Conservation (phyloP, 2,113 vertebrate species). For the Hypocryptadius cinnamomeus region DNA sequence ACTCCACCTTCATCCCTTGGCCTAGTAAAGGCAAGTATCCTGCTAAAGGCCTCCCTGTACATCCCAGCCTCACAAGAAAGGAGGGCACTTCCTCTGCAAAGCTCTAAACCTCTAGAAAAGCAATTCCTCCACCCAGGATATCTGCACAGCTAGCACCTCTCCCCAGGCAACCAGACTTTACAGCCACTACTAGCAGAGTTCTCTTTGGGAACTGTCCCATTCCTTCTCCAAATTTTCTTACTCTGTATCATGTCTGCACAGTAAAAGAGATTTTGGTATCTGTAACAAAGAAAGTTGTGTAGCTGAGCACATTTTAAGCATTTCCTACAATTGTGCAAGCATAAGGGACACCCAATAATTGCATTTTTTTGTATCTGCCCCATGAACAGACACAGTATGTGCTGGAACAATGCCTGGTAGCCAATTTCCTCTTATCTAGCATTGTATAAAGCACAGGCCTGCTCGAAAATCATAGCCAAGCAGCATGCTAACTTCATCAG, state of each 20-base stretch:
- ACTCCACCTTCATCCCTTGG: background rate
- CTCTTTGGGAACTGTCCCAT: background rate
- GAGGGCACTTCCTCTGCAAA: background rate
- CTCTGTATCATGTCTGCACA: background rate
- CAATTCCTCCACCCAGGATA: background rate
- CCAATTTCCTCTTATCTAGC: background rate
- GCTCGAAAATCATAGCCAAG: background rate
- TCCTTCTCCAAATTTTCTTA: background rate
- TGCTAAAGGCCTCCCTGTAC: background rate
- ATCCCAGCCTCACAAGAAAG: background rate
- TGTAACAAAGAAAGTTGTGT: background rate
- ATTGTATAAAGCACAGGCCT: background rate
- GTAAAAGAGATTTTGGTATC: background rate
- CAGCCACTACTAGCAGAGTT: background rate
- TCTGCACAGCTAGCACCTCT: background rate
- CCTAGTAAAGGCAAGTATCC: background rate
- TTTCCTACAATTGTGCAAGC: background rate
- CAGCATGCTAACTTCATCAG: background rate
- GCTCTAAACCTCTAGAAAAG: background rate
- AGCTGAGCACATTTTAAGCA: background rate
- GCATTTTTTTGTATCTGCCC: background rate
- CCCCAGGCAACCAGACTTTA: background rate
- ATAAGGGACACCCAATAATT: background rate
- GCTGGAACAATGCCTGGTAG: background rate
- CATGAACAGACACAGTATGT: accelerated